Evolutionary conservation across 2,113 vertebrate species (phyloP).

Genomic region (Hylia prasina): DNA sequence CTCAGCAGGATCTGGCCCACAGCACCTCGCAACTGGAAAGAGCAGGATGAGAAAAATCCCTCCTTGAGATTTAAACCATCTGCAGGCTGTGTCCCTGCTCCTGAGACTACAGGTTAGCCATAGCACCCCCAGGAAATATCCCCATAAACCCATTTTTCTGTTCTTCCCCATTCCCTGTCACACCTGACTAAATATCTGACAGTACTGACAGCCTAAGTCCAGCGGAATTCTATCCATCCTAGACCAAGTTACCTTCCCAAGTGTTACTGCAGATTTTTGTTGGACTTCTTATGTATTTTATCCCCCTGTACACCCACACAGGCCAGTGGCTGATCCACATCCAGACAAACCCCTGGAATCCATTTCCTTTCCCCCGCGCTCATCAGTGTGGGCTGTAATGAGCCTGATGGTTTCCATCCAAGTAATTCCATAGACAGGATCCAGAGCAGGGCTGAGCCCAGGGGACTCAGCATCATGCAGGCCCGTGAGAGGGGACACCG

Average conservation of each 20-base stretch:
- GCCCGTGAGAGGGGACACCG: not conserved
- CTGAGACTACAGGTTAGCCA: accelerated
- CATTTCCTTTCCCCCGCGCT: not conserved
- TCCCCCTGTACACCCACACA: not conserved
- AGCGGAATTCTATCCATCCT: accelerated
- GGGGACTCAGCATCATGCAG: not conserved
- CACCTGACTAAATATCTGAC: accelerated
- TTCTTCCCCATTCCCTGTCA: not conserved
- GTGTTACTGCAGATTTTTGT: not conserved
- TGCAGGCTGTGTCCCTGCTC: no score
- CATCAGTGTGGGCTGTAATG: not conserved
- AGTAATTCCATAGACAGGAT: not conserved
- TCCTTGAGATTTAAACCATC: not conserved
- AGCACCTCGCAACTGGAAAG: not conserved
- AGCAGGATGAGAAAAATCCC: not conserved
- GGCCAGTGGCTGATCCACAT: not conserved
- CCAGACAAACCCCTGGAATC: not conserved
- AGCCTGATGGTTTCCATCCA: not conserved
- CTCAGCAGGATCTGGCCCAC: not conserved
- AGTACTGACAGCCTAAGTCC: not conserved
- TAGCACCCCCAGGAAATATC: not conserved
- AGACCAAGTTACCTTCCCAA: not conserved
- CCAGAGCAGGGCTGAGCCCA: not conserved
- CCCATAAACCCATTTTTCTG: not conserved
- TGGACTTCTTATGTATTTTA: not conserved